Evolutionary conservation across 2,888 invertebrate species (phyloP), one percentile per base, ranked within the genome.

Genomic region (Plutella xylostella): DNA sequence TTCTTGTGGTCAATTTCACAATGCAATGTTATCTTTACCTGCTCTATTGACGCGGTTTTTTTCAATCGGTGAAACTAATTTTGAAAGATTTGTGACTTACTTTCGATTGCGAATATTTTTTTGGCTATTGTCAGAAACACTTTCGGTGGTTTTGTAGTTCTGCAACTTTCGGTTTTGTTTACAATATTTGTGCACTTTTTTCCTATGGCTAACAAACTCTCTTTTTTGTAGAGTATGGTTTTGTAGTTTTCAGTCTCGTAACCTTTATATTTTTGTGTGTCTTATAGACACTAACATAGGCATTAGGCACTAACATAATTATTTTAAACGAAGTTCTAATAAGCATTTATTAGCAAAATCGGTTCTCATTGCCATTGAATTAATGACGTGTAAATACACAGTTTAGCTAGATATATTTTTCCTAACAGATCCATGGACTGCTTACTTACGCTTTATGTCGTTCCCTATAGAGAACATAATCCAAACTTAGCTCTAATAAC

Each of bases 1-100:
- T 68, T 63, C 65, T 59, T 63, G 59, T 60, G 72, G 68, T 68
- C 69, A 71, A 55, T 56, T 57, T 55, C 61, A 61, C 61, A 51
- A 58, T 61, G 58, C 55, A 51, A 51, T 42, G 44, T 42, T 39
- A 55, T 55, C 56, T n/a, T n/a, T 64, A 65, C 64, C 64, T 66
- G 61, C 47, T 45, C 46, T 50, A 54, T 55, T 55, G 70, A 64
- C 70, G 58, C 52, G 46, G 52, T 53, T 55, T 55, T 55, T 55
- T 58, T 63, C 61, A 61, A 61, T 57, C 56, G 49, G 59, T 59
- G 63, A 60, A 60, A 51, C 54, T 60, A 55, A 68, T 65, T 63
- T 56, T 56, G 48, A 48, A 60, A 53, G 56, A 75, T 68, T 70
- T 70, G 70, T 59, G 65, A 61, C 64, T 64, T 68, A 67, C 58